Evolutionary conservation across 2,888 invertebrate genomes (phyloP).

Genomic region (Tenthredo mesomela): DNA sequence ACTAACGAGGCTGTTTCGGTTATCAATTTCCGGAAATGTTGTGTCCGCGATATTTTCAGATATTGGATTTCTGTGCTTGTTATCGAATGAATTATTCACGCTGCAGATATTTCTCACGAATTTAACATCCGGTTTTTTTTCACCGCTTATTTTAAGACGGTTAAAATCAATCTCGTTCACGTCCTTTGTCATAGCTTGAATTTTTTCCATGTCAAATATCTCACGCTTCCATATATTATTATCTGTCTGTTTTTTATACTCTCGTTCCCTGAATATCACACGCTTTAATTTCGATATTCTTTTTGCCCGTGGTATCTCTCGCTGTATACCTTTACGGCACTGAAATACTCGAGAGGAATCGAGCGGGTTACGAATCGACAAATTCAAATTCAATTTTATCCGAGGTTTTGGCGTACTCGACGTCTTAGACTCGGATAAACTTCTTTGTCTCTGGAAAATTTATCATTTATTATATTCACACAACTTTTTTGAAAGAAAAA

Average conservation of each 20-base stretch:
- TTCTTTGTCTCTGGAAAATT: constrained; percentile 45
- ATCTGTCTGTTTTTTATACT: constrained; percentile 50
- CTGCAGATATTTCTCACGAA: constrained; percentile 60
- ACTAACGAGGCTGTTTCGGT: constrained; percentile 60
- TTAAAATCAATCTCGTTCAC: constrained; percentile 58
- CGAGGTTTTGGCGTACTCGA: constrained; percentile 14
- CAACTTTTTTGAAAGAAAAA: no score
- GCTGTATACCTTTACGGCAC: constrained; percentile 47
- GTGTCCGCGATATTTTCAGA: constrained; percentile 50
- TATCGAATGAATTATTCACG: constrained; percentile 61
- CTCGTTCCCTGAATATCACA: constrained; percentile 57
- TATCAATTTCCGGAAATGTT: constrained; percentile 55
- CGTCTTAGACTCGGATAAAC: constrained; percentile 41
- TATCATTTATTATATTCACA: background rate
- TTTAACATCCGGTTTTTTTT: constrained; percentile 61
- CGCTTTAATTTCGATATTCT: constrained; percentile 61
- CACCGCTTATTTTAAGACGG: constrained; percentile 63
- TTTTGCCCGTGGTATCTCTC: constrained; percentile 54
- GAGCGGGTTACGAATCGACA: constrained; percentile 38
- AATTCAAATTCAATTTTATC: constrained; percentile 34
- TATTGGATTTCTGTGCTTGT: constrained; percentile 57
- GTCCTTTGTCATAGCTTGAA: constrained; percentile 42
- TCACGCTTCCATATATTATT: constrained; percentile 50
- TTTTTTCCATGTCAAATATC: constrained; percentile 49
- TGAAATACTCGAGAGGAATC: constrained; percentile 17